Evolutionary conservation across 1,140 invertebrate species (phyloP).

Genomic region (Bombus fervidus): DNA sequence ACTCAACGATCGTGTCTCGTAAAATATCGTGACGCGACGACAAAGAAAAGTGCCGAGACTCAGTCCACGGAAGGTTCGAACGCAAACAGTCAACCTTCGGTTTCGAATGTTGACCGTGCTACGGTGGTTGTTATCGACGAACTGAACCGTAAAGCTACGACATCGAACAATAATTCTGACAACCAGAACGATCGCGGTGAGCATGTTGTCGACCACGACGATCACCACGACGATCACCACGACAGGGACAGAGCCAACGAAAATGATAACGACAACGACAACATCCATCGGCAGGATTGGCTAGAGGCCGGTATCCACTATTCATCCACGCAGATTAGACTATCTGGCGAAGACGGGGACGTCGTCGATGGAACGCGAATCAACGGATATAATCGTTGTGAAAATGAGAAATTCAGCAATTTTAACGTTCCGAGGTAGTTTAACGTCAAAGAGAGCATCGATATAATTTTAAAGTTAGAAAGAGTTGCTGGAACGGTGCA

Average conservation of each 20-base stretch:
- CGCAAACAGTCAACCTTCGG: slow-evolving; percentile 24
- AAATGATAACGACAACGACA: slow-evolving; percentile 73
- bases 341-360: slow-evolving; percentile 68
- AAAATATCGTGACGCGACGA: slow-evolving; percentile 34
- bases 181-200: slow-evolving; percentile 26
- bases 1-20: slow-evolving; percentile 20
- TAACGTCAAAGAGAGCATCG: neutral
- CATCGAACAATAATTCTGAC: slow-evolving; percentile 42
- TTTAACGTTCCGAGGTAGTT: slow-evolving; percentile 80
- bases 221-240: slow-evolving; percentile 13
- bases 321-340: slow-evolving; percentile 79
- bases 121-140: slow-evolving; percentile 77
- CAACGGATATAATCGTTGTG: slow-evolving; percentile 70
- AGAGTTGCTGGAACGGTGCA: neutral
- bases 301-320: slow-evolving; percentile 79
- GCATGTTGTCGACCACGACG: neutral
- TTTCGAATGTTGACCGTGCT: slow-evolving; percentile 69
- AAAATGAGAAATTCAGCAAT: slow-evolving; percentile 65
- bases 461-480: neutral
- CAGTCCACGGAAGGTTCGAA: slow-evolving; percentile 1
- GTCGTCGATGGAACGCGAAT: slow-evolving; percentile 59
- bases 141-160: slow-evolving; percentile 63
- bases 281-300: slow-evolving; percentile 80
- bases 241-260: slow-evolving; percentile 55
- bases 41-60: slow-evolving; percentile 14